Evolutionary conservation across 2,888 invertebrate genomes (phyloP).

Genomic region (Julus scanicus): DNA sequence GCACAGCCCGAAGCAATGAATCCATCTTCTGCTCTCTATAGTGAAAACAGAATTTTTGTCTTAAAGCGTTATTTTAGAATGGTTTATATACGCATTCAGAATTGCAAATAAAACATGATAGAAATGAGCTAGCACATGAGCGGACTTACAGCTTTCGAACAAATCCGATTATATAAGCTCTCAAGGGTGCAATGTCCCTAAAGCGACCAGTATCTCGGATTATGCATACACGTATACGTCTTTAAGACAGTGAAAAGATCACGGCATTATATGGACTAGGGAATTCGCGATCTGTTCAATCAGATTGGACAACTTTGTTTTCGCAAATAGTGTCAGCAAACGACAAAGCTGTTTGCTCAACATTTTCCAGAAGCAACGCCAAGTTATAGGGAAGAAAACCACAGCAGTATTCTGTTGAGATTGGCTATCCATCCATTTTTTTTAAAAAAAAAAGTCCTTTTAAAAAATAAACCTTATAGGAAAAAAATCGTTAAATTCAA

Average conservation of each 20-base stretch:
- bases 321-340: background rate
- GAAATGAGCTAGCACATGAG: background rate
- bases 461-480: background rate
- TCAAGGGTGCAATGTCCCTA: background rate
- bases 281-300: background rate
- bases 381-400: background rate
- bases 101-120: background rate
- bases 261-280: background rate
- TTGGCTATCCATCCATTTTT: too few species aligned
- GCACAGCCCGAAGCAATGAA: background rate
- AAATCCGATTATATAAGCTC: background rate
- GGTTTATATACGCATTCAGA: background rate
- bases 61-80: background rate
- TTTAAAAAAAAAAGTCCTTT: background rate
- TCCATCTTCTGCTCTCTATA: background rate
- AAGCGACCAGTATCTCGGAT: background rate
- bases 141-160: background rate
- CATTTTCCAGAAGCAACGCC: background rate
- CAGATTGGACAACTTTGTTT: background rate
- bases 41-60: background rate
- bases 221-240: background rate
- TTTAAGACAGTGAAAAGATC: background rate
- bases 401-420: background rate
- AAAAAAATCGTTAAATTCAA: constrained; percentile 4
- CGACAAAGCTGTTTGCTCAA: background rate